Evolutionary conservation across 2,113 vertebrate species (phyloP).

Genomic region (Gopherus flavomarginatus): DNA sequence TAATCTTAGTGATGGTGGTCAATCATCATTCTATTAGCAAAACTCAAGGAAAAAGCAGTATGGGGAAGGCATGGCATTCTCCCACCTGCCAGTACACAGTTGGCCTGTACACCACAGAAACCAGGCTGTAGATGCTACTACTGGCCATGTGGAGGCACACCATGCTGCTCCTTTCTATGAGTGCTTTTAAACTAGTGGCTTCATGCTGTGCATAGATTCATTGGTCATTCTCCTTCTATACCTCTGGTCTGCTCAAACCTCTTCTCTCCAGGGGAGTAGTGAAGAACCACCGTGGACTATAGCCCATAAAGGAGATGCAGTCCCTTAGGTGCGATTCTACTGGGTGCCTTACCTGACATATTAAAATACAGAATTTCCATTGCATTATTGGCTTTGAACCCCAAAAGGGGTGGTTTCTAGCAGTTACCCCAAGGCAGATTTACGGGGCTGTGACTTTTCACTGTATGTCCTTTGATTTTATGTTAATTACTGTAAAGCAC

Average conservation of each 20-base stretch:
- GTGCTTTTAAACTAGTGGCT: not conserved
- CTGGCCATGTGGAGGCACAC: not conserved
- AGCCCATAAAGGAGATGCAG: not conserved
- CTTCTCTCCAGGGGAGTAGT: fast-evolving
- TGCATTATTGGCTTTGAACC: not conserved
- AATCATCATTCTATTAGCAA: too few species aligned
- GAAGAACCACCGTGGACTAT: fast-evolving
- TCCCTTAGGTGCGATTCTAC: not conserved
- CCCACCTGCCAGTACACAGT: not conserved
- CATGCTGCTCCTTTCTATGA: not conserved
- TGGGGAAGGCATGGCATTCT: not conserved
- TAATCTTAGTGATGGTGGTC: too few species aligned
- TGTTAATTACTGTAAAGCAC: slow-evolving; percentile 45
- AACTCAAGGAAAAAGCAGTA: too few species aligned
- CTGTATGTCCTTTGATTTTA: slow-evolving; percentile 37
- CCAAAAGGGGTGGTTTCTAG: not conserved
- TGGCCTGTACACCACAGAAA: not conserved
- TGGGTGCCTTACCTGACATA: not conserved
- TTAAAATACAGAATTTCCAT: not conserved
- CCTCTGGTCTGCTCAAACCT: not conserved
- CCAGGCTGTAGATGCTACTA: not conserved
- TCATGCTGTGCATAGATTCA: not conserved
- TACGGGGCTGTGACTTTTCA: not conserved
- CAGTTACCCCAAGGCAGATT: not conserved
- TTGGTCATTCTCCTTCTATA: too few species aligned